phyloP scores from a whole-genome alignment of 1,140 invertebrate species.

The Drosophila littoralis region DNA sequence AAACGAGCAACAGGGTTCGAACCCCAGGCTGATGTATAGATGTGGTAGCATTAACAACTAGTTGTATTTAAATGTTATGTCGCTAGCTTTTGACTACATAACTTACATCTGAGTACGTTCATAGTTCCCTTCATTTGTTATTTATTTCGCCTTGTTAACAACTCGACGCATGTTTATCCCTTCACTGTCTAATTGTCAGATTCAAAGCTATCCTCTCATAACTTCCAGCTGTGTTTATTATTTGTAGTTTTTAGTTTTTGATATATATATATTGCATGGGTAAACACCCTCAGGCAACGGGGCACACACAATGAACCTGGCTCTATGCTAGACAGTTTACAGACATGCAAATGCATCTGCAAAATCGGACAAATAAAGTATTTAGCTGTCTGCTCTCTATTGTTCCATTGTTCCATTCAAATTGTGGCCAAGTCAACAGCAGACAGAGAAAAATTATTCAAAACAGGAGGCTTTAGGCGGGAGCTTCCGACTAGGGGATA shows the following conservation, averaged over 20 bases:
- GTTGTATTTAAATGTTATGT: too few species aligned
- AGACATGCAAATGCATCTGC: slow-evolving; percentile 74
- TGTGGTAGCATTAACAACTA: too few species aligned
- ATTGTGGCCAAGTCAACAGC: slow-evolving; percentile 42
- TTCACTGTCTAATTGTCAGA: slow-evolving; percentile 1
- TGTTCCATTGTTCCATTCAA: slow-evolving; percentile 22
- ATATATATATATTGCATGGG: slow-evolving; percentile 3
- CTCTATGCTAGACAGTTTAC: slow-evolving; percentile 69
- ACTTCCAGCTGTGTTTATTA: slow-evolving; percentile 20
- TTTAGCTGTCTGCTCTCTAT: background rate
- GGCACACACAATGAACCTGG: slow-evolving; percentile 42
- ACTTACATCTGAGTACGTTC: background rate
- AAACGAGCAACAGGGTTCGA: too few species aligned
- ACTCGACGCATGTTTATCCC: background rate
- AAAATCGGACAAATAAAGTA: slow-evolving; percentile 73
- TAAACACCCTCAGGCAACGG: background rate
- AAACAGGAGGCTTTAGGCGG: too few species aligned
- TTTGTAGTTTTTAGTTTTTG: slow-evolving; percentile 12
- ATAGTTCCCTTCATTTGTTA: background rate
- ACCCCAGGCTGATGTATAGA: too few species aligned
- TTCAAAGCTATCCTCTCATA: slow-evolving; percentile 18
- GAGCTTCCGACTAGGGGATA: too few species aligned
- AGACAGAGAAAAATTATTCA: slow-evolving; percentile 3
- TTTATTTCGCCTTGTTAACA: background rate
- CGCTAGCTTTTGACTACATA: too few species aligned